phyloP scores from a whole-genome alignment of 2,113 vertebrate species.

The Hippocampus abdominalis region DNA sequence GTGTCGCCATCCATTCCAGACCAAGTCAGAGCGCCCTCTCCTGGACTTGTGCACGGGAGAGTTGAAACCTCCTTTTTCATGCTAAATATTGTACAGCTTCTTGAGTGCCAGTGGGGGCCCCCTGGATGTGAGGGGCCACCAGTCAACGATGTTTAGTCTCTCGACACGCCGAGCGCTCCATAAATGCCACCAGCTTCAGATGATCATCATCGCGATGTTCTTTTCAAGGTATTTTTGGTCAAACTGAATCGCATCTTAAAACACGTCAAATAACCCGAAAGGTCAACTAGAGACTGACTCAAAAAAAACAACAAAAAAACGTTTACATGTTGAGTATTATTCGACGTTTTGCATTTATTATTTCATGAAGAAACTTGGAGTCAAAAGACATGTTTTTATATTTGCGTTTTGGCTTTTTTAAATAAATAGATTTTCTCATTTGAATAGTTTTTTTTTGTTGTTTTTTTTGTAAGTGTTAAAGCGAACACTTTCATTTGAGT shows the following conservation, averaged over 20 bases:
- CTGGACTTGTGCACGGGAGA: not conserved
- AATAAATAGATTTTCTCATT: constrained; percentile 7
- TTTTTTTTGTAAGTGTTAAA: constrained; percentile 20
- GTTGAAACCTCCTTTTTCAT: constrained; percentile 45
- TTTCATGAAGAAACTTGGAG: constrained; percentile 29
- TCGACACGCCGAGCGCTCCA: constrained; percentile 11
- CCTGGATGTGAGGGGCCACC: constrained; percentile 40
- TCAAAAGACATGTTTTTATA: not conserved
- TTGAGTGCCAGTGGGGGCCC: constrained; percentile 54
- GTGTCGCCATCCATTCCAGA: constrained; percentile 28
- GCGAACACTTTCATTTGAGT: constrained; percentile 55
- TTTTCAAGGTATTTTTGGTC: not conserved
- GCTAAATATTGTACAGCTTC: constrained; percentile 51
- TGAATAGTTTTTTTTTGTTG: constrained; percentile 27
- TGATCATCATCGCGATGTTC: not conserved
- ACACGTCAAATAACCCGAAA: not conserved
- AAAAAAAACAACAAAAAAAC: not conserved
- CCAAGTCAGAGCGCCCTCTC: not conserved
- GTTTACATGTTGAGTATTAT: constrained; percentile 36
- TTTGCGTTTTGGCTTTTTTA: constrained; percentile 14
- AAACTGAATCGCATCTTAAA: not conserved
- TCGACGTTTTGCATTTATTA: constrained; percentile 6
- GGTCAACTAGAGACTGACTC: constrained; percentile 18
- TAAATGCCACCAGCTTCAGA: not conserved
- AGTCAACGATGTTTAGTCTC: constrained; percentile 37